Conservation (phyloP, 2,113 vertebrate genomes). For the Cheirogaleus medius region DNA sequence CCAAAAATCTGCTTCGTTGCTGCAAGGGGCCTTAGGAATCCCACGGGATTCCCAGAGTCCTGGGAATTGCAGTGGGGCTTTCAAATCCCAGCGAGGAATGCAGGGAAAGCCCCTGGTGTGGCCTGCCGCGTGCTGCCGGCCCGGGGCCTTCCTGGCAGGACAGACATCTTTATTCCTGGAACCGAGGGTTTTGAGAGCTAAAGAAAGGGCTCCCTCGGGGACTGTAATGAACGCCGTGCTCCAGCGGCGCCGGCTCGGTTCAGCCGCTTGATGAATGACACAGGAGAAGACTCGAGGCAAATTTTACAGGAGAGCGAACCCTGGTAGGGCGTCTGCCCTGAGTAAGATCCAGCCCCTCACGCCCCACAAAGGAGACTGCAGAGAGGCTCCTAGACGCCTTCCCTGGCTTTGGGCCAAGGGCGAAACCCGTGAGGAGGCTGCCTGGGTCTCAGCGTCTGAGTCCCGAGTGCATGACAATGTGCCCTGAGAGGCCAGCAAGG, state of each 20-base stretch:
- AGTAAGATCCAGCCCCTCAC: not conserved
- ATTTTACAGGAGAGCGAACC: conserved; percentile 2
- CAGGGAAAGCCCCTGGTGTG: not conserved
- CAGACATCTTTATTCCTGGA: conserved; percentile 52
- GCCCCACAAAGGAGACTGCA: not conserved
- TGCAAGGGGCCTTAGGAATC: not conserved
- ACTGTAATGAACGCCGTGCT: not conserved
- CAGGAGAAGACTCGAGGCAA: conserved; percentile 2
- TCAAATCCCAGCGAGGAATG: not conserved
- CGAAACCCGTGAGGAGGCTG: not conserved
- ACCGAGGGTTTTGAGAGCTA: conserved; percentile 20
- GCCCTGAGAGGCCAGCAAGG: not conserved
- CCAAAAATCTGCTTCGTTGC: not conserved
- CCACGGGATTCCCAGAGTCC: not conserved
- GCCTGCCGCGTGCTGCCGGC: not conserved
- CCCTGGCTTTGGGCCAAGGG: not conserved
- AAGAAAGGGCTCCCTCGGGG: conserved; percentile 48
- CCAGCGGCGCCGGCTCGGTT: not conserved
- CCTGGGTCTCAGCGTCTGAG: not conserved
- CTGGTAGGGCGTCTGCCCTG: not conserved
- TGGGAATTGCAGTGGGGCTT: not conserved
- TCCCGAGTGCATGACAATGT: not conserved
- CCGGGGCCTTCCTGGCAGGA: conserved; percentile 59
- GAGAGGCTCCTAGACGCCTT: not conserved
- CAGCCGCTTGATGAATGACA: conserved; percentile 68